Evolutionary conservation across 2,888 invertebrate species (phyloP), one percentile per base, ranked within the genome.

Genomic region (Gandaritis pyraliata): DNA sequence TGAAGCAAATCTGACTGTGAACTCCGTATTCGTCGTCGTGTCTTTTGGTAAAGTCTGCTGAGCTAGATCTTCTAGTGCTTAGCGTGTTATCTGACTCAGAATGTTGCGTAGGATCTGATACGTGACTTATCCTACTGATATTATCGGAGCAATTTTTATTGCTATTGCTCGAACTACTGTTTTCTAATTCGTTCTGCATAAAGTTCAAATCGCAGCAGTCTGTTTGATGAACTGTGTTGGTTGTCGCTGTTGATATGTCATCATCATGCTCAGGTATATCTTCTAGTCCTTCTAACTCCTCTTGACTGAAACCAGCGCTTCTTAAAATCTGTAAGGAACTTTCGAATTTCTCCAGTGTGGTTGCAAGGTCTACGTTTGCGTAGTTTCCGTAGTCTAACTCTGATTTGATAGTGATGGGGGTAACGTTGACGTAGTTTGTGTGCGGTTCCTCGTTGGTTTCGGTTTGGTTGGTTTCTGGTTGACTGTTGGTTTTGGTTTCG

Each of bases 301-400:
- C 93, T 70, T 93, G 92, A 61, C 93, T 93, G 66, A 94, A 93
- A 0, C 94, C 94, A 11, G 94, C 94, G 72, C 93, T 94, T 63
- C 93, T 88, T 16, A 95, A 77, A 39, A 95, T 90, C 72, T 95
- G 95, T 70, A 95, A 93, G 50, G 96, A 95, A 81, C 95, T 96
- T 81, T 96, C 96, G 78, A 96, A 97, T 69, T 96, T 94, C 73
- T 95, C 95, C 58, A 96, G 85, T 0, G 96, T 96, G 70, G 95
- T 94, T 61, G 95, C 94, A 80, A 96, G 95, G 78, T 96, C 95
- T 85, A 96, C 93, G 78, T 96, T 95, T n/a, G 94, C 95, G 79
- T 95, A 95, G 76, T 95, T 95, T 23, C 88, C 88, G 48, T 87
- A 86, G 62, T 93, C 93, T 53, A 91, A 84, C 53, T 78, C 72